phyloP scores from a whole-genome alignment of 53 echinoderm and acorn worm species.

The Zoroaster sp. region DNA sequence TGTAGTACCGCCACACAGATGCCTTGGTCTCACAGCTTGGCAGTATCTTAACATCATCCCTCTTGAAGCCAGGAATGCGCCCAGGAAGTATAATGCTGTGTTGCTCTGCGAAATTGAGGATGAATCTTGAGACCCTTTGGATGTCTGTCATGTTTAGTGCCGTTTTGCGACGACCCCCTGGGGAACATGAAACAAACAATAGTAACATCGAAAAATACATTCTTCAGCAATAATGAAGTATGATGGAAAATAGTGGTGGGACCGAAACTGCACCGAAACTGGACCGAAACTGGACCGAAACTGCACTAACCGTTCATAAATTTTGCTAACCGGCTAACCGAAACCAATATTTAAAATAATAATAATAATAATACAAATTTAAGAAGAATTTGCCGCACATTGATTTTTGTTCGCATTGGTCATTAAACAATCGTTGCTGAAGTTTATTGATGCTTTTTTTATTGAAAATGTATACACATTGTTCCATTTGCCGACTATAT shows the following conservation, averaged over 20 bases:
- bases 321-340: too few relatives aligned
- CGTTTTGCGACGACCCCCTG: not conserved
- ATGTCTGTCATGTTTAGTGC: not conserved
- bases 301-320: too few relatives aligned
- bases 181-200: not conserved
- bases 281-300: too few relatives aligned
- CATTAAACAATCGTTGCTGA: too few relatives aligned
- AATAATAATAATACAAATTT: too few relatives aligned
- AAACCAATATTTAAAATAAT: too few relatives aligned
- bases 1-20: constrained; percentile 21
- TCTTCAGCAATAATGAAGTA: not conserved
- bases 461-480: too few relatives aligned
- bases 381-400: not conserved
- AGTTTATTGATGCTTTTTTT: too few relatives aligned
- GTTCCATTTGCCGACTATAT: too few relatives aligned
- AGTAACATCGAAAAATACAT: not conserved
- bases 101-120: constrained; percentile 27
- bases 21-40: constrained; percentile 41
- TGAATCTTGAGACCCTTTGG: constrained; percentile 21
- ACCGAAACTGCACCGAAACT: too few relatives aligned
- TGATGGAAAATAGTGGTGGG: not conserved
- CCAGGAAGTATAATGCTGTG: constrained; percentile 45
- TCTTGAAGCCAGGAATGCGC: constrained; percentile 51
- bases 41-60: constrained; percentile 30
- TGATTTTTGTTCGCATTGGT: not conserved